Evolutionary conservation across 64 coral and sea anemone species (phyloP).

Genomic region (Pocillopora damicornis): DNA sequence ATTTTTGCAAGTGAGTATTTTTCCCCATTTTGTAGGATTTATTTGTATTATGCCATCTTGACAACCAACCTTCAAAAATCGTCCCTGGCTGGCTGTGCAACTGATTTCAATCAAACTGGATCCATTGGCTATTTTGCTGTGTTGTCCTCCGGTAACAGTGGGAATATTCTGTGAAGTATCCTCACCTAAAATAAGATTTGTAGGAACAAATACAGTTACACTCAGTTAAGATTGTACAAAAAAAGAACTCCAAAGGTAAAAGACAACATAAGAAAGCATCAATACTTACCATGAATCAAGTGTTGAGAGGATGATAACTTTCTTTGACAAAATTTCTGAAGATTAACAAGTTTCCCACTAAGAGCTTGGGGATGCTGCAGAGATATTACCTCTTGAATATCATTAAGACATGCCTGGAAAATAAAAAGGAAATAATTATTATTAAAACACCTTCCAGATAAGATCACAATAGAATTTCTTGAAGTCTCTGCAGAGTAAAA

Average conservation of each 20-base stretch:
- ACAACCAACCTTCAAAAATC: slow-evolving; percentile 72
- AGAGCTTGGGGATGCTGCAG: slow-evolving; percentile 34
- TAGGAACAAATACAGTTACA: neutral
- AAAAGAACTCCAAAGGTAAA: neutral
- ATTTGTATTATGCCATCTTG: neutral
- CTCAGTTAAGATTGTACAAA: neutral
- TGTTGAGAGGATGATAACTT: slow-evolving; percentile 19
- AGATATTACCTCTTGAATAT: slow-evolving; percentile 50
- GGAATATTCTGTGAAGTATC: slow-evolving; percentile 10
- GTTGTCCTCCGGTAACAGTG: slow-evolving; percentile 52
- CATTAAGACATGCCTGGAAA: slow-evolving; percentile 55
- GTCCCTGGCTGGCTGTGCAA: slow-evolving; percentile 63
- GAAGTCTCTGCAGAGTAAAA: too few species aligned
- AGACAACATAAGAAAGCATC: neutral
- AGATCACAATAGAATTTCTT: too few species aligned
- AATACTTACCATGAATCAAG: slow-evolving; percentile 13
- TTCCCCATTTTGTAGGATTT: neutral
- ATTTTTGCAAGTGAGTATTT: too few species aligned
- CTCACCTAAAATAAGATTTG: slow-evolving; percentile 1
- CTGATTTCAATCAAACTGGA: slow-evolving; percentile 74
- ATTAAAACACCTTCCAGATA: neutral
- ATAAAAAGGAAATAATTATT: neutral
- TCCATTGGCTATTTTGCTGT: slow-evolving; percentile 80
- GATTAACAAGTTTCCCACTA: slow-evolving; percentile 30
- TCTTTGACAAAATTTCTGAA: slow-evolving; percentile 50